These are phyloP conservation scores for Leuciscus idus DNA, from an alignment of 2,113 vertebrate species.

Conservation along the genomic window DNA sequence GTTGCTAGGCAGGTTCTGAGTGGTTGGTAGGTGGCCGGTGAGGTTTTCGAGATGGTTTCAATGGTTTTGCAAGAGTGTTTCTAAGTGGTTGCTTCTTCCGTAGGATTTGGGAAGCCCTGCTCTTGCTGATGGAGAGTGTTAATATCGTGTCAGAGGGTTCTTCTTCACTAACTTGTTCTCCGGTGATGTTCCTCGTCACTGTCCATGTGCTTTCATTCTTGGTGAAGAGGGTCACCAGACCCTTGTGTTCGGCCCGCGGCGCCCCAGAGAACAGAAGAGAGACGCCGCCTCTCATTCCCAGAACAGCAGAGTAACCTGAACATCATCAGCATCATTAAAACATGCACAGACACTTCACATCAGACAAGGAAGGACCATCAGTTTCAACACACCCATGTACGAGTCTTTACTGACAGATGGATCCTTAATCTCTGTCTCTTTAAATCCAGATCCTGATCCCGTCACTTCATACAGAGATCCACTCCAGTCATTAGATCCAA, in stretches of 20 bases:
- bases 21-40: no score
- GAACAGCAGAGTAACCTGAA: conserved; percentile 72
- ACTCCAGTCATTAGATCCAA: conserved; percentile 48
- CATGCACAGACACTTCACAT: neutral
- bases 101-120: no score
- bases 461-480: conserved; percentile 44
- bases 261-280: conserved; percentile 73
- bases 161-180: conserved; percentile 51
- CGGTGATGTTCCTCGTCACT: conserved; percentile 43
- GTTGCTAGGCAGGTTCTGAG: no score
- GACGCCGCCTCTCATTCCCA: conserved; percentile 56
- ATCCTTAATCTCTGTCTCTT: conserved; percentile 11
- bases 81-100: no score
- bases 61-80: no score
- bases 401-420: conserved; percentile 16
- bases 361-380: neutral
- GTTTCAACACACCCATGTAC: conserved; percentile 39
- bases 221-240: conserved; percentile 69
- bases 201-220: conserved; percentile 50
- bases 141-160: no score
- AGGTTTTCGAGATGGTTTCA: no score
- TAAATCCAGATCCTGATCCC: conserved; percentile 13
- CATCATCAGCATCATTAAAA: neutral
- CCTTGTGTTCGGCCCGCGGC: conserved; percentile 69
- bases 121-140: no score